phyloP scores from a whole-genome alignment of 2,113 vertebrate genomes.

The Otus sunia region DNA sequence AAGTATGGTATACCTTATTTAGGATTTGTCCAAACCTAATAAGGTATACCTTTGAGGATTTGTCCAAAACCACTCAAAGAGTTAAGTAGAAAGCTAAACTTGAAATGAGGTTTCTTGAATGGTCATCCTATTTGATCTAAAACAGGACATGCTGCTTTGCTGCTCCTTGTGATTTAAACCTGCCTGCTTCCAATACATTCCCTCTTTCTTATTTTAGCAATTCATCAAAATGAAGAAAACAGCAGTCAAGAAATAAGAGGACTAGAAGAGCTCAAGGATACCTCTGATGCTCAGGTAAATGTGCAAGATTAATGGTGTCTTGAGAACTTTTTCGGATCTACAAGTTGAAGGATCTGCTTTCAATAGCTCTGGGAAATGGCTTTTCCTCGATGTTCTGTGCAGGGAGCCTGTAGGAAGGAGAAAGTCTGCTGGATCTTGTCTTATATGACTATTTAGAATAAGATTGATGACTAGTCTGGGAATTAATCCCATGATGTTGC shows the following conservation, averaged over 20 bases:
- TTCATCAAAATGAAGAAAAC: constrained; percentile 73
- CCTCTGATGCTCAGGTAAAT: constrained; percentile 68
- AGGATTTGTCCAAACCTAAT: background rate
- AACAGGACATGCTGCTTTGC: background rate
- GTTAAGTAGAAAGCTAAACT: background rate
- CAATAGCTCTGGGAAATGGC: background rate
- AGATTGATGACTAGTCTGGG: constrained; percentile 19
- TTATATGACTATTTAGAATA: constrained; percentile 17
- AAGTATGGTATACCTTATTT: background rate
- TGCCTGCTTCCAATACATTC: background rate
- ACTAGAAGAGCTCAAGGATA: constrained; percentile 50
- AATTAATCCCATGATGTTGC: constrained; percentile 36
- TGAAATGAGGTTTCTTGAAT: background rate
- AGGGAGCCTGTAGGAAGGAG: background rate
- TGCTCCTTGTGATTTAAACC: background rate
- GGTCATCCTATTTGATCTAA: background rate
- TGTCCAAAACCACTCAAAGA: background rate
- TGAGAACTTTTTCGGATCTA: background rate
- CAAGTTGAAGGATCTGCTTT: background rate
- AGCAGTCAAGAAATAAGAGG: constrained; percentile 23
- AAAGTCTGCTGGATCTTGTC: constrained; percentile 2
- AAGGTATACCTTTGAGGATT: background rate
- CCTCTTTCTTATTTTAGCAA: constrained; percentile 46
- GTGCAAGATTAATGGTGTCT: background rate
- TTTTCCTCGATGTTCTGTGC: background rate